Evolutionary conservation across 2,888 invertebrate species (phyloP), one percentile per base, ranked within the genome.

Genomic region (Caenorhabditis virilis): DNA sequence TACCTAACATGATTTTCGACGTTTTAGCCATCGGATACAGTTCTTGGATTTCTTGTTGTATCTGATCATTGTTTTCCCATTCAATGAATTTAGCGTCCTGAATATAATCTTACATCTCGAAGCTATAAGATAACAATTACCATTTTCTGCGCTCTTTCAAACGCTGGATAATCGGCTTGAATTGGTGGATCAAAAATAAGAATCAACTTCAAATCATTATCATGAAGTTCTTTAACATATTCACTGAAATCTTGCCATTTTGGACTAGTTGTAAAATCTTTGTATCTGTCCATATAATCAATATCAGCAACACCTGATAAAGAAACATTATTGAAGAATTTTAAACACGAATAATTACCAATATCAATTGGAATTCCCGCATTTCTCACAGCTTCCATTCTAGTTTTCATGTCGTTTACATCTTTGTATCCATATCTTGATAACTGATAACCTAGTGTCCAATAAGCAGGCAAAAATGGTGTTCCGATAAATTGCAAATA

Each of bases 281-380:
- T 90, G 61, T 87, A 87, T 48, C 88, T 86, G 23, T 88, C 86
- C 91, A 92, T 92, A 82, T 91, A 91, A 84, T 92, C 91, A 64
- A 92, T 87, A 83, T 92, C 92, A 78, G 90, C 91, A 90, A 91
- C 91, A n/a, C n/a, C n/a, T n/a, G n/a, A n/a, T n/a, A n/a, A n/a
- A n/a, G n/a, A n/a, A n/a, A n/a, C n/a, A n/a, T n/a, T n/a, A n/a
- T n/a, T n/a, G n/a, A n/a, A n/a, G n/a, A n/a, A n/a, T n/a, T n/a
- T n/a, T n/a, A n/a, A n/a, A n/a, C n/a, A n/a, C n/a, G n/a, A n/a
- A n/a, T n/a, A n/a, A n/a, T n/a, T n/a, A 23, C 60, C 66, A 42
- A 66, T 83, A 66, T 84, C 84, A 68, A 83, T 91, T 4, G 85
- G 84, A 45, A 86, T 85, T 16, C 78, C 76, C 7, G 83, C 80